phyloP scores from a whole-genome alignment of 2,113 vertebrate species.

The Scopus umbretta region DNA sequence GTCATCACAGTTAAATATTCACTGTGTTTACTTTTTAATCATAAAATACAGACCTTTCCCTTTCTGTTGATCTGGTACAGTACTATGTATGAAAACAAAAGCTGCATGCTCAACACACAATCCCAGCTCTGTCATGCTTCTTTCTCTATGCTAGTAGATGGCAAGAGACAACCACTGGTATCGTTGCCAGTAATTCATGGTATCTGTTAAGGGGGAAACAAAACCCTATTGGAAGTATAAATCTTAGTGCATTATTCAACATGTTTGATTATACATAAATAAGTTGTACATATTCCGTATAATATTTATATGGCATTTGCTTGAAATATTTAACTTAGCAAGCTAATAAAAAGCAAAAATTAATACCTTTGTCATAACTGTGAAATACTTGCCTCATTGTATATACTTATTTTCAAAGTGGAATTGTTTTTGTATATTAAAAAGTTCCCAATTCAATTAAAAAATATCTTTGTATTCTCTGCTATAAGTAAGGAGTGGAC shows the following conservation, averaged over 20 bases:
- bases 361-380: background rate
- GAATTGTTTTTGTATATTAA: background rate
- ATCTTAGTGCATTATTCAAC: background rate
- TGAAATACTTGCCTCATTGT: background rate
- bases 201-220: background rate
- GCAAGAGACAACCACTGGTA: background rate
- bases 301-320: background rate
- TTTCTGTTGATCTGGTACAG: background rate
- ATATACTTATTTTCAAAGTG: background rate
- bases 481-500: background rate
- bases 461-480: background rate
- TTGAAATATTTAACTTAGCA: background rate
- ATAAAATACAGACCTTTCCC: background rate
- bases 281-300: background rate
- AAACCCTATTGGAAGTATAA: background rate
- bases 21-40: background rate
- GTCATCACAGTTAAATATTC: background rate
- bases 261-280: background rate
- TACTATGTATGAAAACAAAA: constrained; percentile 9
- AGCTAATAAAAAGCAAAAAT: background rate
- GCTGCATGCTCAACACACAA: background rate
- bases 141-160: background rate
- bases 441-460: background rate
- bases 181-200: background rate
- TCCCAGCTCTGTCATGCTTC: background rate